Evolutionary conservation across 2,888 invertebrate genomes (phyloP), one percentile per base, ranked within the genome.

Genomic region (Rhyacophila evoluta): DNA sequence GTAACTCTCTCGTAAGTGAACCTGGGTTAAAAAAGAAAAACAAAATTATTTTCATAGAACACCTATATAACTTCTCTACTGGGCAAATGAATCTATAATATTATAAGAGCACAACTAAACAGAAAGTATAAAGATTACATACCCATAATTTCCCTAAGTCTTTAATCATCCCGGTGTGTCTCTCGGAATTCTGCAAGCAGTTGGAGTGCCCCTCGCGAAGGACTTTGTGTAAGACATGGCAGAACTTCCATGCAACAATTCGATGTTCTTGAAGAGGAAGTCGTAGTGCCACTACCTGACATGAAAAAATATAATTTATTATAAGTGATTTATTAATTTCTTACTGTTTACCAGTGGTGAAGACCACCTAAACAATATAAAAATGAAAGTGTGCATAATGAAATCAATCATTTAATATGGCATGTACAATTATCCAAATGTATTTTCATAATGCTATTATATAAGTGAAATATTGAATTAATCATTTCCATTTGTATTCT

Each of bases 211-310:
- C 99, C 89, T 99, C 99, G 12, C 98, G 91, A 81, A 99, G 89
- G 75, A 99, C 91, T 86, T 99, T 99, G 88, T 99, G 99, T 25
- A 99, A 91, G 82, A 99, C 95, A 89, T 99, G 97, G 85, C 98
- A 98, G 88, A 99, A 98, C 89, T 99, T 99, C 99, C 99, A 99
- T 29, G 98, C 97, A 71, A 98, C 95, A 84, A 99, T 98, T 81
- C 97, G 93, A 89, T 98, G 96, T 84, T 97, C 98, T 88, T 97
- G 95, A 1, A 97, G 88, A 6, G 96, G 97, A 82, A 96, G 92
- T 36, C 95, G 88, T 79, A 89, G 83, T 19, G 89, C 90, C 86
- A 89, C 89, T 88, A 89, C 88, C 90, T 89, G 79, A 6, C 6
- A 1, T 27, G n/a, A 67, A 36, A 27, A 29, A 29, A 71, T 38